A percentile compares a stretch with the other conserved stretches of the same genome.
phyloP scores from a whole-genome alignment of 1,140 invertebrate species.

The Pseudomyrmex pallidus region DNA sequence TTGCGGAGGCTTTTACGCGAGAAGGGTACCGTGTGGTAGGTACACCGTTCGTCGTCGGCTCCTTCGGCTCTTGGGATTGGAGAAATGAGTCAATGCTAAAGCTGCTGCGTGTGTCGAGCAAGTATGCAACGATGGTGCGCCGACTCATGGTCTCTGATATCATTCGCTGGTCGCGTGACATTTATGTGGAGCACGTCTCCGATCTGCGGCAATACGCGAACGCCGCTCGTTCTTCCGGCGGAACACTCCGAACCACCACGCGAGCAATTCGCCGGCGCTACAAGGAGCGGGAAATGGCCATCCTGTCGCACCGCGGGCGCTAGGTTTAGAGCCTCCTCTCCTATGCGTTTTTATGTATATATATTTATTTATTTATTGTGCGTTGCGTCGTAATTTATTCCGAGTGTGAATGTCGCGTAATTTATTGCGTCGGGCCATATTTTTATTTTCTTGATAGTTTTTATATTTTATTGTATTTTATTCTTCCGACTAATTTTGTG shows the following conservation, averaged over 20 bases:
- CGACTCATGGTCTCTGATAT: conserved; percentile 30
- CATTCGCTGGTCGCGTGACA: conserved; percentile 39
- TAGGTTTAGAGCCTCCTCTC: no score
- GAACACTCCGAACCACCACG: background rate
- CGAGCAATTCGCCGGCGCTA: background rate
- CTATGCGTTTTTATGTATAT: no score
- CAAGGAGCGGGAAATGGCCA: no score
- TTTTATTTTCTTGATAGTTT: no score
- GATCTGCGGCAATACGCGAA: background rate
- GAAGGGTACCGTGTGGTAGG: background rate
- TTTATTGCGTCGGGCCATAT: no score
- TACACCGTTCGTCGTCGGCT: background rate
- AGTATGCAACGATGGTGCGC: conserved; percentile 28
- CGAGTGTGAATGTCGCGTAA: no score
- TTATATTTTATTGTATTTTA: no score
- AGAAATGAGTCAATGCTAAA: background rate
- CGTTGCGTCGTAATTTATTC: no score
- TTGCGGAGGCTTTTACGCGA: background rate
- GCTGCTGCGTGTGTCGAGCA: background rate
- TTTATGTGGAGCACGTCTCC: conserved; percentile 38
- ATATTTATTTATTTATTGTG: no score
- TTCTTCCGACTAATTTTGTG: no score
- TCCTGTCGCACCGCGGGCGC: no score
- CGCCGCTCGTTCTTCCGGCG: no score
- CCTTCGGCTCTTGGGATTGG: background rate